Evolutionary conservation across 2,888 invertebrate genomes (phyloP), one percentile per base, ranked within the genome.

Genomic region (Slavum lentiscoides): DNA sequence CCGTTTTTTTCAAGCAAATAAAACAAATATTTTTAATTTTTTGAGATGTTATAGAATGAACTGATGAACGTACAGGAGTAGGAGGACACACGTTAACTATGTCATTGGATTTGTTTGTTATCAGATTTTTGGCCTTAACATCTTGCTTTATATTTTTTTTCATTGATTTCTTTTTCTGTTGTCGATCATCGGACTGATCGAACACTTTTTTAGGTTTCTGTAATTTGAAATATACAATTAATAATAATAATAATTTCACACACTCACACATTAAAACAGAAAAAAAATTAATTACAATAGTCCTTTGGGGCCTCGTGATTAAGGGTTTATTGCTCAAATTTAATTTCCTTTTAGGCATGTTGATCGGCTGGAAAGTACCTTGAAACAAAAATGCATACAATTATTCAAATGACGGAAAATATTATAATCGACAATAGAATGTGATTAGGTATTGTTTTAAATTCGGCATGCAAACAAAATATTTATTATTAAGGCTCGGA

Each of bases 131-230:
- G 15, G 37, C 3, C 9, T 62, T 53, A 15, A 59, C 15, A 53
- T 53, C 11, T 23, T 1, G 23, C 1, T 53, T 74, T 30, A 6
- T 64, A 53, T 39, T 55, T 74, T 17, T 66, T 11, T 0, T n/a
- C 9, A n/a, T 53, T 4, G 6, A 49, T 62, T 64, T 64, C 30
- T 11, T 70, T 53, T 53, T 77, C 17, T 37, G 69, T 55, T 77
- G 69, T 21, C 69, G 30, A 37, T n/a, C 53, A 62, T 77, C 69
- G 62, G 77, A 77, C 21, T 69, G 77, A 70, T 77, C 77, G 62
- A 77, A 77, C 17, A 77, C 77, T 39, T 37, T 53, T 53, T 77
- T 77, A 39, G 77, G 69, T 62, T 21, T 69, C 77, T 77, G 11
- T 17, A 37, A 74, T 30, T 30, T 19, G 55, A 55, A 58, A 55